These are phyloP conservation scores for Hirudo medicinalis DNA, from an alignment of 1,140 invertebrate species.

Conservation along the genomic window DNA sequence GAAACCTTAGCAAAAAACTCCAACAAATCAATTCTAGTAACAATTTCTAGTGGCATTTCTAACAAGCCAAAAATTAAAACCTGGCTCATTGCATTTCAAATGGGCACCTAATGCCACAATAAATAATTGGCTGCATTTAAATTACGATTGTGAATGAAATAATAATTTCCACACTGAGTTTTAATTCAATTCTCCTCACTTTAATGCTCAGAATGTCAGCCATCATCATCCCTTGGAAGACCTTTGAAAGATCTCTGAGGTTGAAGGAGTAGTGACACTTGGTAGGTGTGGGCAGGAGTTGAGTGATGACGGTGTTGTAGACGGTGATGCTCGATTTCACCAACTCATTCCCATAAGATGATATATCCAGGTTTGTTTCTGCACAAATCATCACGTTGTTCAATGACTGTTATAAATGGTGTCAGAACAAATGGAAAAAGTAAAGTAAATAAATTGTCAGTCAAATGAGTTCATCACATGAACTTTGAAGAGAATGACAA, in stretches of 20 bases:
- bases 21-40: too few species aligned
- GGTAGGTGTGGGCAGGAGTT: conserved; percentile 40
- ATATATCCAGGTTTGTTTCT: conserved; percentile 27
- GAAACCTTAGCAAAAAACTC: too few species aligned
- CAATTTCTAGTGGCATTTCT: too few species aligned
- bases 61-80: not conserved
- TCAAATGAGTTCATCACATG: too few species aligned
- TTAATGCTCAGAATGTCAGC: conserved; percentile 32
- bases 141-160: too few species aligned
- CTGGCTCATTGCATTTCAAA: too few species aligned
- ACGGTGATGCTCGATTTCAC: conserved; percentile 50
- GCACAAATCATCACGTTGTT: conserved; percentile 10
- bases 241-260: conserved; percentile 41
- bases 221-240: conserved; percentile 44
- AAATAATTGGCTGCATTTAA: too few species aligned
- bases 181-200: conserved; percentile 25
- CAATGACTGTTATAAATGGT: not conserved
- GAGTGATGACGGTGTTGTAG: conserved; percentile 48
- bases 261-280: conserved; percentile 44
- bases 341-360: conserved; percentile 40
- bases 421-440: not conserved
- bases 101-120: too few species aligned
- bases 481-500: too few species aligned
- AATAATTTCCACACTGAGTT: not conserved
- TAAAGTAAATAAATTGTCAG: not conserved